Base-by-base conservation (phyloP, 2,113 vertebrate species). In the Trematocara nigrifrons region DNA sequence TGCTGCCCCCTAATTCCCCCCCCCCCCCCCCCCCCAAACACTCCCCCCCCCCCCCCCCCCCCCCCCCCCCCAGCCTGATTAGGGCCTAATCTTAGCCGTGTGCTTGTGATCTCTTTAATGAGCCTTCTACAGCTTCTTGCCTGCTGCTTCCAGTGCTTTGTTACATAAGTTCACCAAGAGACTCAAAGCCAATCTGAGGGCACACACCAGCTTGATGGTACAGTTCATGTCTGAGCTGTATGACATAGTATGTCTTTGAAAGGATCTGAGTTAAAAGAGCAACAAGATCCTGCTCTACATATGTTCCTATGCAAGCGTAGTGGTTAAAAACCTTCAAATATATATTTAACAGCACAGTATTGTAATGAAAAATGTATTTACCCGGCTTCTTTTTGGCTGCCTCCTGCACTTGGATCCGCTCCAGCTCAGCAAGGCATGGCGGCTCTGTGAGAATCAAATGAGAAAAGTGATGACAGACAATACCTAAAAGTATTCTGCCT, bases 331-430 rank as follows among this genome's bases (percentile, higher is more conserved):
- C 40, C 13, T 35, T 20, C 42, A 81, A 54, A 77, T 42, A 8
- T 13, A 59, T 22, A 16, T 47, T 26, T 31, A 86, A 40, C 56
- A 42, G 83, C 49, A 76, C 16, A 35, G 42, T 3, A 10, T 35
- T 38, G 16, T 45, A 11, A 51, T 16, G 79, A 86, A 38, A 45
- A 74, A 59, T 66, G 7, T 77, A 89, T 84, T 92, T 89, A 95
- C 94, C 98, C 4, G 95, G 96, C 86, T 97, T 97, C 93, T 97
- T 98, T 94, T 97, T 97, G 93, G 97, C 95, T 16, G 96, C 97
- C 87, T 98, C 97, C 90, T 98, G 97, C 91, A 99, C 96, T 95
- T 99, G 98, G 93, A 98, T 97, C 87, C 95, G 97, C 94, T 99
- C 98, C 94, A 99, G 96, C 94, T 99, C 98, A 1, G 94, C 96